Conservation (phyloP, 2,113 vertebrate genomes). For the Leucosticte australis region DNA sequence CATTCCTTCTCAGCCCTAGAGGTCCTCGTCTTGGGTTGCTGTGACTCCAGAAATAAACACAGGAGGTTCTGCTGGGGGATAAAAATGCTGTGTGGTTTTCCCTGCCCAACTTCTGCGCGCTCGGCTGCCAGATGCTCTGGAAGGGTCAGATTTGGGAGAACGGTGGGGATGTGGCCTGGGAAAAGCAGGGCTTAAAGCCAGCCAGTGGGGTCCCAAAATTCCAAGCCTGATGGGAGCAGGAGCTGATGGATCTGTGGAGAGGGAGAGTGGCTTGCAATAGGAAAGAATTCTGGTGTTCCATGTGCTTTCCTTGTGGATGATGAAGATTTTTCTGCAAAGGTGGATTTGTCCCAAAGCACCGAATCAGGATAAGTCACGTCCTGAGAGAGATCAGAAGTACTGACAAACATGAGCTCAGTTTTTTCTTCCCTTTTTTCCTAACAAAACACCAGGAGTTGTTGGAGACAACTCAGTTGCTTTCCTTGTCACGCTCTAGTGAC, state of each 20-base stretch:
- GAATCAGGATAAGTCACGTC: not conserved
- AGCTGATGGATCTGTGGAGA: not conserved
- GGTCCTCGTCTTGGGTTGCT: not conserved
- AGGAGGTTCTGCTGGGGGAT: constrained; percentile 1
- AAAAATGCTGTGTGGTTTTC: constrained; percentile 28
- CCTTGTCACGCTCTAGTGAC: not conserved
- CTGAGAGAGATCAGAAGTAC: not conserved
- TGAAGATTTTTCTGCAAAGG: not conserved
- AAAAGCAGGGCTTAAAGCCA: not conserved
- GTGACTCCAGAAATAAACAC: constrained; percentile 28
- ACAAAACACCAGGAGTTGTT: not conserved
- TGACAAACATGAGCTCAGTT: not conserved
- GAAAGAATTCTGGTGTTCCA: not conserved
- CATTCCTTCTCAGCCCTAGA: not conserved
- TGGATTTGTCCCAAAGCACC: not conserved
- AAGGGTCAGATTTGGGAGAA: not conserved
- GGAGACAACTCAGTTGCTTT: not conserved
- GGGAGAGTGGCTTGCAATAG: accelerated
- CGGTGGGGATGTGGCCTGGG: not conserved
- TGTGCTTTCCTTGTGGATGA: not conserved
- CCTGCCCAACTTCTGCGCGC: not conserved
- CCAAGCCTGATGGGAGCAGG: not conserved
- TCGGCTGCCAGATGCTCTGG: not conserved
- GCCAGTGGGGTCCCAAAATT: not conserved
- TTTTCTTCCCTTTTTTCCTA: not conserved